Conservation (phyloP, 2,888 invertebrate species). For the Nomada flava region DNA sequence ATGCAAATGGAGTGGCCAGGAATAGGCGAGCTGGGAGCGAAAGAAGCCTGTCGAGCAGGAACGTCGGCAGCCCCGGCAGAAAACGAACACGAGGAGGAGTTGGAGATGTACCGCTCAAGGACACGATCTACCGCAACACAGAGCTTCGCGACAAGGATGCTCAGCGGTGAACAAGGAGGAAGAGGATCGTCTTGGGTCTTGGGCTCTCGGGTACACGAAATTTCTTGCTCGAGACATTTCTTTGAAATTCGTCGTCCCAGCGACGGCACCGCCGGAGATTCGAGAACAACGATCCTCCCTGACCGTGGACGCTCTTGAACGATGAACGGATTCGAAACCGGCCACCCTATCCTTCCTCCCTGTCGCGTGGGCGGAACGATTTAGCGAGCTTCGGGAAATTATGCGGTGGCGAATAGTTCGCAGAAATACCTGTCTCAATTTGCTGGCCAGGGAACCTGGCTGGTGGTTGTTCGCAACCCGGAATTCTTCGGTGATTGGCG, state of each 20-base stretch:
- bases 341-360: not conserved
- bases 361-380: conserved; percentile 50
- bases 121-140: conserved; percentile 75
- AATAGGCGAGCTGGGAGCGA: conserved; percentile 62
- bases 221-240: conserved; percentile 57
- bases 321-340: not conserved
- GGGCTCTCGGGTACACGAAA: conserved; percentile 66
- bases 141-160: conserved; percentile 74
- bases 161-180: conserved; percentile 27
- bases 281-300: conserved; percentile 44
- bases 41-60: conserved; percentile 36
- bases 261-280: conserved; percentile 38
- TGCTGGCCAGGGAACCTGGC: not conserved
- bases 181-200: conserved; percentile 24
- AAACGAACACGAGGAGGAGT: conserved; percentile 53
- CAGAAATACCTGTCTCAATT: conserved; percentile 43
- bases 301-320: not conserved
- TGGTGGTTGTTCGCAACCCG: not conserved
- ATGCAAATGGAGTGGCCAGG: conserved; percentile 74
- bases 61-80: conserved; percentile 30
- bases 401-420: conserved; percentile 27
- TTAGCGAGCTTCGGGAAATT: conserved; percentile 47
- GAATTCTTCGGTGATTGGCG: no score
- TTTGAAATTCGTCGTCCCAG: conserved; percentile 48
- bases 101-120: conserved; percentile 74